phyloP scores from a whole-genome alignment of 2,113 vertebrate species.

The Podarcis cretensis region DNA sequence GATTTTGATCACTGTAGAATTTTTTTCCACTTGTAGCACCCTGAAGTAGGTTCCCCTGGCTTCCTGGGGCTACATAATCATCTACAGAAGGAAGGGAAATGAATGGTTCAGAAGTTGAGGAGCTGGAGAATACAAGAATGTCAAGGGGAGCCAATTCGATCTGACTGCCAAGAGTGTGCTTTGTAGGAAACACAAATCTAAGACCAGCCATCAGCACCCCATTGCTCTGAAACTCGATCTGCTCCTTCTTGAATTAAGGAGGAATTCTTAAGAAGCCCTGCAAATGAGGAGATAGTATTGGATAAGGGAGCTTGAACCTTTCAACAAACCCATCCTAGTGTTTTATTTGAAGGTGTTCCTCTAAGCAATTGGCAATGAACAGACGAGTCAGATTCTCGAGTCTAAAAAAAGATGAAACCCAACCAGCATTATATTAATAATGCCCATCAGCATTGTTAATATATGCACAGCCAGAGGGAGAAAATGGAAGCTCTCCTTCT shows the following conservation, averaged over 20 bases:
- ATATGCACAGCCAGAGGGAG: not conserved
- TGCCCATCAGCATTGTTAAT: conserved; percentile 14
- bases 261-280: not conserved
- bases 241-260: not conserved
- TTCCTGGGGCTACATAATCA: not conserved
- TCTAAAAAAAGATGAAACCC: not conserved
- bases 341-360: conserved; percentile 8
- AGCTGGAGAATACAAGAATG: not conserved
- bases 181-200: not conserved
- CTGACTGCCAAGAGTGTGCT: not conserved
- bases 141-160: not conserved
- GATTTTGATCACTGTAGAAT: not conserved
- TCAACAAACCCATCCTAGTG: not conserved
- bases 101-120: not conserved
- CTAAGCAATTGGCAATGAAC: conserved; percentile 6
- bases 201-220: not conserved
- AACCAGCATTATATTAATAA: conserved; percentile 20
- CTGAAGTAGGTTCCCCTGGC: not conserved
- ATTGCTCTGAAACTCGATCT: not conserved
- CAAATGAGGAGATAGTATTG: not conserved
- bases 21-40: not conserved
- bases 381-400: not conserved
- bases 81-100: not conserved
- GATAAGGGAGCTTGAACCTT: not conserved
- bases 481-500: conserved; percentile 29